Base-by-base conservation (phyloP, 2,888 invertebrate species). In the Eumacrocentrus americanus region DNA sequence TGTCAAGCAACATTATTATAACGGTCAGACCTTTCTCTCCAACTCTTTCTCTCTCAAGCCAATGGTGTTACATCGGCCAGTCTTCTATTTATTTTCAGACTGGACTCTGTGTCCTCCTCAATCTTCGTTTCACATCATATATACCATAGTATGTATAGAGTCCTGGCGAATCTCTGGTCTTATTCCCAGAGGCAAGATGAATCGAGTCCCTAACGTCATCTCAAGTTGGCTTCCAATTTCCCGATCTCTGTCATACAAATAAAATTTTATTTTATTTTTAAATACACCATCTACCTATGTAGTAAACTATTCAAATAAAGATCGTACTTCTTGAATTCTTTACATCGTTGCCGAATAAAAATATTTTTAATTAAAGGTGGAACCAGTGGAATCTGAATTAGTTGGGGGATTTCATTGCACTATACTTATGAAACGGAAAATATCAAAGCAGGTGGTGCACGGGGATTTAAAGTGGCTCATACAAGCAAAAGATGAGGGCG, bases 141-240 rank as follows among this genome's bases (percentile, higher is more conserved):
- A 44, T 22, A 46, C 23, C n/a, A 44, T 22, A 46, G 20, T 22
- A 22, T 46, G 20, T 40, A 44, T 46, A 46, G 12, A 22, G 46
- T 25, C 22, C 5, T 25, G 12, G 7, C 25, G 23, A 46, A 46
- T 23, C 46, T 46, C 23, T 12, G 22, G 25, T n/a, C 25, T 46
- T 46, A 23, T 46, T 46, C 46, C 23, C 46, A n/a, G 12, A 25
- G 46, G 23, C 22, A 46, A 46, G 46, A 46, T 25, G 46, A 46
- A 46, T 46, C 23, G 46, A 46, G 46, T 46, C 46, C 46, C 46
- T 14, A 25, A 46, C 23, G 46, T 46, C 46, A 46, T 46, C 46
- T 46, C 25, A 46, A 46, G 23, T 46, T 46, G 25, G 12, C 22
- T 46, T 25, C 46, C 46, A 46, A 25, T 46, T 25, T 46, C 46